Evolutionary conservation across 2,888 invertebrate species (phyloP).

Genomic region (Cantharis nigra): DNA sequence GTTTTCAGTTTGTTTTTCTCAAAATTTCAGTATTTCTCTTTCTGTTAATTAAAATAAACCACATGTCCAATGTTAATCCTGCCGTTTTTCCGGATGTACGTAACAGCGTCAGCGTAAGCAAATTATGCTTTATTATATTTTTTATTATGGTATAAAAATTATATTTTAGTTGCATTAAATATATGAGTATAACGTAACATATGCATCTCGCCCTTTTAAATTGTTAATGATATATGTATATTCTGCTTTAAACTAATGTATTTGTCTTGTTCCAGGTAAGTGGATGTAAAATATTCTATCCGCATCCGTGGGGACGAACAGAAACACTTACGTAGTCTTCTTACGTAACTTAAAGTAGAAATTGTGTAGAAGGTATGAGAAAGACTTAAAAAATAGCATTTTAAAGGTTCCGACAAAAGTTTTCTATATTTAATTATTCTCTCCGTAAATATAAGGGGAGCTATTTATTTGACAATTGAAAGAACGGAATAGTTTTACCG

Average conservation of each 20-base stretch:
- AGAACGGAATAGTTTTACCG: background rate
- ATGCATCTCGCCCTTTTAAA: slow-evolving; percentile 11
- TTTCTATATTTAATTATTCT: slow-evolving; percentile 16
- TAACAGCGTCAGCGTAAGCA: background rate
- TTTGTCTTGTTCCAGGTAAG: slow-evolving; percentile 42
- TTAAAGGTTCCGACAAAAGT: slow-evolving; percentile 5
- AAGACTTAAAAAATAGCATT: slow-evolving; percentile 17
- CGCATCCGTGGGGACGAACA: slow-evolving; percentile 29
- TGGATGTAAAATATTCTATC: slow-evolving; percentile 34
- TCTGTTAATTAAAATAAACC: background rate
- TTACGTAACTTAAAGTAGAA: slow-evolving; percentile 24
- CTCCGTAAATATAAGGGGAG: background rate
- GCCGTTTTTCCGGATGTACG: no score
- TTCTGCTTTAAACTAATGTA: slow-evolving; percentile 38
- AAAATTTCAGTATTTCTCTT: background rate
- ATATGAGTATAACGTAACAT: background rate
- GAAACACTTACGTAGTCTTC: slow-evolving; percentile 31
- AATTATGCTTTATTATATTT: background rate
- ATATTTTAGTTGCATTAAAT: background rate
- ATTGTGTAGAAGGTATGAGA: slow-evolving; percentile 18
- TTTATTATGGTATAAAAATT: background rate
- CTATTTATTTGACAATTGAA: background rate
- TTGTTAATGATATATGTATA: slow-evolving; percentile 32
- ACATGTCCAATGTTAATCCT: background rate
- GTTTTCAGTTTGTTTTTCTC: background rate